Evolutionary conservation across 2,888 invertebrate genomes (phyloP).

Genomic region (Ennomos erosarius): DNA sequence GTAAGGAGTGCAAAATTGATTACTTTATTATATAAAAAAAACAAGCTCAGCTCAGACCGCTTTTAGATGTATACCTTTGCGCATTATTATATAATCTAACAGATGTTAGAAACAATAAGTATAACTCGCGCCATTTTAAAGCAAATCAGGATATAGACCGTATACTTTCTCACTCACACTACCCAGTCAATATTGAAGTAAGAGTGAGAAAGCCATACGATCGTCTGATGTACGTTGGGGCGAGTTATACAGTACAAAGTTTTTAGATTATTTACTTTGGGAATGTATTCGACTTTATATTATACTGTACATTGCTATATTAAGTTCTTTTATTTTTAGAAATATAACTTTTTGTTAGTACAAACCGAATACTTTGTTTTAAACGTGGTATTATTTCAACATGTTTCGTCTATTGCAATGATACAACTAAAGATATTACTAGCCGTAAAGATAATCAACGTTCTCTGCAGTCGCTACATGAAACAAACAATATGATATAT

Average conservation of each 20-base stretch:
- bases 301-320: conserved; percentile 16
- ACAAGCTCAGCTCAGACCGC: conserved; percentile 53
- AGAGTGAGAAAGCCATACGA: too few relatives aligned
- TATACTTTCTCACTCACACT: too few relatives aligned
- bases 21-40: conserved; percentile 39
- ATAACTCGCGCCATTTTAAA: too few relatives aligned
- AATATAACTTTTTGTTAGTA: conserved; percentile 11
- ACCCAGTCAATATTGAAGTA: too few relatives aligned
- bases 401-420: not conserved
- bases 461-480: too few relatives aligned
- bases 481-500: too few relatives aligned
- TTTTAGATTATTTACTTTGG: conserved; percentile 1
- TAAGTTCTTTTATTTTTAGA: conserved; percentile 10
- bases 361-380: not conserved
- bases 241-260: too few relatives aligned
- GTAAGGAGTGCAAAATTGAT: conserved; percentile 42
- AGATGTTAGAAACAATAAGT: conserved; percentile 19
- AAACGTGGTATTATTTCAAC: conserved; percentile 7
- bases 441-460: too few relatives aligned
- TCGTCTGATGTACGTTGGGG: too few relatives aligned
- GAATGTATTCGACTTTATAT: conserved; percentile 8
- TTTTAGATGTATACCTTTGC: conserved; percentile 48
- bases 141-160: too few relatives aligned
- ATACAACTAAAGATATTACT: not conserved
- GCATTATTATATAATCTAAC: conserved; percentile 52